Evolutionary conservation across 2,113 vertebrate species (phyloP).

Genomic region (Copsychus sechellarum): DNA sequence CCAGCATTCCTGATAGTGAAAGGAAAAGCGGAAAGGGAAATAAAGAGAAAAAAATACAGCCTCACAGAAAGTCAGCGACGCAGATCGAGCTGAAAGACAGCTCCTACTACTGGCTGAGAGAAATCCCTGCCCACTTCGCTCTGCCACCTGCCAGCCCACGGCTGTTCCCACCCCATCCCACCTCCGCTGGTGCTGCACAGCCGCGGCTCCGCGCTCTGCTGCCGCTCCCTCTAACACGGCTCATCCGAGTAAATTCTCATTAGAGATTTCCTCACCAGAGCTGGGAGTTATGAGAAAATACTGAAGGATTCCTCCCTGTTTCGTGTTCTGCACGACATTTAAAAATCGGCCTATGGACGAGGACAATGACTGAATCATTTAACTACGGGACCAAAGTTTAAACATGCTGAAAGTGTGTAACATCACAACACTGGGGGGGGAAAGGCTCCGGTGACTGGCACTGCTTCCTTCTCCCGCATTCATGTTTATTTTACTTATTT

Average conservation of each 20-base stretch:
- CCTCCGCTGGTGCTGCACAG: not conserved
- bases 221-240: accelerated
- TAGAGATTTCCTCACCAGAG: not conserved
- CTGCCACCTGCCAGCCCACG: not conserved
- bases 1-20: not conserved
- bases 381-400: not conserved
- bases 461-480: not conserved
- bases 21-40: not conserved
- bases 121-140: not conserved
- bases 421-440: not conserved
- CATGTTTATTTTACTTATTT: not conserved
- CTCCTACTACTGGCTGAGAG: not conserved
- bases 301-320: not conserved
- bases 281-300: accelerated
- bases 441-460: not conserved
- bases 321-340: not conserved
- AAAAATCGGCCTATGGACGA: not conserved
- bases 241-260: accelerated
- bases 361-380: not conserved
- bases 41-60: accelerated
- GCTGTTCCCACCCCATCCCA: not conserved
- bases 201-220: not conserved
- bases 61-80: not conserved
- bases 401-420: not conserved
- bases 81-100: not conserved